Evolutionary conservation across 2,888 invertebrate genomes (phyloP).

Genomic region (Ditylenchus weischeri): DNA sequence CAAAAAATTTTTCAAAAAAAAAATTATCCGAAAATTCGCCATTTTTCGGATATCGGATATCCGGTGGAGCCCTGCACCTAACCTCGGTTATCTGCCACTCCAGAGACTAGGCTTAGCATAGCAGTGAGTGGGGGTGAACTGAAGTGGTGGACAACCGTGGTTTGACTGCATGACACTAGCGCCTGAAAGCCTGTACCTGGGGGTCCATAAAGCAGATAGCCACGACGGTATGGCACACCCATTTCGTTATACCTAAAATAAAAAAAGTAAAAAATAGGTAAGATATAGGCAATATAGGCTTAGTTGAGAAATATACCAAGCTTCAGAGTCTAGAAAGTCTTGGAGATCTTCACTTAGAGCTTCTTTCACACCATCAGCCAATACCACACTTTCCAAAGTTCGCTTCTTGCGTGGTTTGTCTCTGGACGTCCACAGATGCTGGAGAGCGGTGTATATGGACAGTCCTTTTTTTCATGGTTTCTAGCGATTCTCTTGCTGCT

Average conservation of each 20-base stretch:
- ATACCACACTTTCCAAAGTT: constrained; percentile 69
- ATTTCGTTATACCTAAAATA: constrained; percentile 70
- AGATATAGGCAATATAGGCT: too few species aligned
- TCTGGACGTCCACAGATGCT: constrained; percentile 91
- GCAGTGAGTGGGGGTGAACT: too few species aligned
- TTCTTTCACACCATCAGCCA: constrained; percentile 76
- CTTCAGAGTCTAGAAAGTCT: constrained; percentile 82
- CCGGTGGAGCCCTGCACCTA: too few species aligned
- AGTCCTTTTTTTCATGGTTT: constrained; percentile 73
- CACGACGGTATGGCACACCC: constrained; percentile 64
- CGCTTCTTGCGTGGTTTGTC: constrained; percentile 66
- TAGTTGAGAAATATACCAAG: constrained; percentile 67
- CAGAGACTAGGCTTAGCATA: too few species aligned
- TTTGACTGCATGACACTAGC: too few species aligned
- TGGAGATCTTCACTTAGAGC: constrained; percentile 77
- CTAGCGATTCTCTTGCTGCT: constrained; percentile 13
- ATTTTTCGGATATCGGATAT: too few species aligned
- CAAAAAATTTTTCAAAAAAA: too few species aligned
- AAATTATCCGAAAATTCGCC: too few species aligned
- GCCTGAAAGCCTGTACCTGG: constrained; percentile 69
- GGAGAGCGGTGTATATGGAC: constrained; percentile 86
- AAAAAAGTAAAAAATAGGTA: not conserved
- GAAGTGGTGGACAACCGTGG: too few species aligned
- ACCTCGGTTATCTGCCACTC: too few species aligned
- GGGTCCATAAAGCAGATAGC: constrained; percentile 85